Conservation (phyloP, 53 echinoderm and acorn worm genomes). For the Mesocentrotus franciscanus region DNA sequence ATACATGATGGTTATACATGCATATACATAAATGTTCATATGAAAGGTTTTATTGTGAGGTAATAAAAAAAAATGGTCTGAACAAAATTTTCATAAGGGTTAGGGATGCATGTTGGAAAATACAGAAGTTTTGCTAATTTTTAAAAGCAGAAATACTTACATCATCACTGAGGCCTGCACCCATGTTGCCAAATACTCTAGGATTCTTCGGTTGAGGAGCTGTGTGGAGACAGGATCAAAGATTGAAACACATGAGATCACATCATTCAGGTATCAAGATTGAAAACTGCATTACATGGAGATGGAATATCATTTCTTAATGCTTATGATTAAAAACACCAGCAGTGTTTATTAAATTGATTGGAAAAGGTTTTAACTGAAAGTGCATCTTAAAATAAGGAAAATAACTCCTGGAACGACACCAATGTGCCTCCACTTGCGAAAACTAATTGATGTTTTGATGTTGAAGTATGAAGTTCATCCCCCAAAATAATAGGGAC, state of each 20-base stretch:
- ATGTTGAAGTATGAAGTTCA: too few relatives aligned
- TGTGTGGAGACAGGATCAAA: conserved; percentile 22
- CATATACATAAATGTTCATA: too few relatives aligned
- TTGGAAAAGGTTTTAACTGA: neutral
- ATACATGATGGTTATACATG: too few relatives aligned
- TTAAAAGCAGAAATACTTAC: conserved; percentile 59
- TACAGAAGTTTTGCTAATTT: too few relatives aligned
- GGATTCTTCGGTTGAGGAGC: conserved; percentile 78
- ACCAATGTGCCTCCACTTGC: too few relatives aligned
- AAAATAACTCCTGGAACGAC: too few relatives aligned
- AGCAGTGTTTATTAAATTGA: neutral
- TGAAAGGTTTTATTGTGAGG: too few relatives aligned
- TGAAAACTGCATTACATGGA: neutral
- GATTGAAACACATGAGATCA: neutral
- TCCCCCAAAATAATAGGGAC: too few relatives aligned
- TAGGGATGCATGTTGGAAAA: too few relatives aligned
- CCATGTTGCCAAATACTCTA: conserved; percentile 97
- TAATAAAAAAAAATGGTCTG: too few relatives aligned
- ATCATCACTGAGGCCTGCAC: conserved; percentile 92
- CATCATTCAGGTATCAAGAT: neutral
- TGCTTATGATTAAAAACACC: neutral
- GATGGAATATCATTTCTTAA: neutral
- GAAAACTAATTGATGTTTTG: too few relatives aligned
- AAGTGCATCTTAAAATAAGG: neutral
- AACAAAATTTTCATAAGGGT: too few relatives aligned